Conservation (phyloP, 2,797 vertebrate genomes). For the Pteropus rufus region DNA sequence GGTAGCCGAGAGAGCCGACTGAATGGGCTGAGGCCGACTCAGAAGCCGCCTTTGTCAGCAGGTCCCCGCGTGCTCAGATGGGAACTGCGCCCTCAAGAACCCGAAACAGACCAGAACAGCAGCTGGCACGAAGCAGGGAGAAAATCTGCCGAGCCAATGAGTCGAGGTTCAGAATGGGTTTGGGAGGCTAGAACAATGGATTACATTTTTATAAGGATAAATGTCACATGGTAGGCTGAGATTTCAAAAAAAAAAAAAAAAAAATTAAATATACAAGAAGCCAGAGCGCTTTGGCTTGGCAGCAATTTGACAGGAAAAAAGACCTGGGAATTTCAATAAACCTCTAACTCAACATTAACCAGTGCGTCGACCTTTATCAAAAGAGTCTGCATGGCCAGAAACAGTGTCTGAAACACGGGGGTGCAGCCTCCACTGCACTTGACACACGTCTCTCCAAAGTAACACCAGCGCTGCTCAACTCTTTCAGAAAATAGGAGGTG, state of each 20-base stretch:
- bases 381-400: not conserved
- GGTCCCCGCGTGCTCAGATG: not conserved
- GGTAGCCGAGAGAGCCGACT: not conserved
- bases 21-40: not conserved
- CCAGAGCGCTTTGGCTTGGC: not conserved
- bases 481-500: not conserved
- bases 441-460: not conserved
- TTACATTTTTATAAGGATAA: not conserved
- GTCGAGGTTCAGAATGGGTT: not conserved
- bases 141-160: not conserved
- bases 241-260: not conserved
- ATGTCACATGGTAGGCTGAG: not conserved
- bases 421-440: not conserved
- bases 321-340: not conserved
- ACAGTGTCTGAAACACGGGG: not conserved
- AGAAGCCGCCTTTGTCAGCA: not conserved
- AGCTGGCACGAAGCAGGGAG: not conserved
- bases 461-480: not conserved
- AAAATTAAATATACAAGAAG: not conserved
- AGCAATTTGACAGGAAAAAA: not conserved
- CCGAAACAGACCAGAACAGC: not conserved
- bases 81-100: not conserved
- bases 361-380: not conserved
- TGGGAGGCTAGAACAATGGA: not conserved
- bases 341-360: not conserved